Evolutionary conservation across 2,113 vertebrate species (phyloP).

Genomic region (Apistogramma diplotaenia): DNA sequence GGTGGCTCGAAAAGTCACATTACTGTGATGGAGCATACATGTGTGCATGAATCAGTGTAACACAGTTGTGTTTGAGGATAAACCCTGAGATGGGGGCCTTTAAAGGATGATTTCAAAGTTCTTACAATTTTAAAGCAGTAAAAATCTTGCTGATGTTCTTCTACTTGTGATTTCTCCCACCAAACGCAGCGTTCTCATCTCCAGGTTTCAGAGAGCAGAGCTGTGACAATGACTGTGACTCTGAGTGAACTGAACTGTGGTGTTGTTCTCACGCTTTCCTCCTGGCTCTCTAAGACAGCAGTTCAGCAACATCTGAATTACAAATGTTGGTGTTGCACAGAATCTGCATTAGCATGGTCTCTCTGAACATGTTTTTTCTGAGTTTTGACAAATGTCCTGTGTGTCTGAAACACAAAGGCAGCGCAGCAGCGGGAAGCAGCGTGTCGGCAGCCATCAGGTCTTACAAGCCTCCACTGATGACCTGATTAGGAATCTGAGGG

Average conservation of each 20-base stretch:
- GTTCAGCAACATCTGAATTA: conserved; percentile 31
- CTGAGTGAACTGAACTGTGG: not conserved
- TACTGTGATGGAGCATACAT: not conserved
- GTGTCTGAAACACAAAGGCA: conserved; percentile 15
- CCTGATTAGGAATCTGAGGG: conserved; percentile 45
- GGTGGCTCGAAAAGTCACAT: no score
- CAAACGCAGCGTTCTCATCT: not conserved
- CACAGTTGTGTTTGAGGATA: not conserved
- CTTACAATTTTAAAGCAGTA: not conserved
- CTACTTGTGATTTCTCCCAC: not conserved
- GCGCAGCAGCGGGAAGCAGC: conserved; percentile 1
- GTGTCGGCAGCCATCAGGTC: conserved; percentile 51
- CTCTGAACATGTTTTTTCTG: not conserved
- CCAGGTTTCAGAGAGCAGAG: not conserved
- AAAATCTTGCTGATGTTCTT: not conserved
- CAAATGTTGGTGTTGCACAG: conserved; percentile 15
- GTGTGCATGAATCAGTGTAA: not conserved
- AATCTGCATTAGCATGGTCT: conserved; percentile 20
- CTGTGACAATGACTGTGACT: not conserved
- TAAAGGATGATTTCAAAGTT: not conserved
- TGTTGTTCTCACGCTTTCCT: not conserved
- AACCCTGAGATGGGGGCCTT: not conserved
- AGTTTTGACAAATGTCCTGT: conserved; percentile 23
- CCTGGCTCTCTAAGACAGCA: not conserved
- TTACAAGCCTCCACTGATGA: conserved; percentile 45